A percentile compares a stretch with the other conserved stretches of the same genome.
These are phyloP conservation scores for Candidula unifasciata DNA, from an alignment of 2,888 invertebrate species.

Conservation along the genomic window DNA sequence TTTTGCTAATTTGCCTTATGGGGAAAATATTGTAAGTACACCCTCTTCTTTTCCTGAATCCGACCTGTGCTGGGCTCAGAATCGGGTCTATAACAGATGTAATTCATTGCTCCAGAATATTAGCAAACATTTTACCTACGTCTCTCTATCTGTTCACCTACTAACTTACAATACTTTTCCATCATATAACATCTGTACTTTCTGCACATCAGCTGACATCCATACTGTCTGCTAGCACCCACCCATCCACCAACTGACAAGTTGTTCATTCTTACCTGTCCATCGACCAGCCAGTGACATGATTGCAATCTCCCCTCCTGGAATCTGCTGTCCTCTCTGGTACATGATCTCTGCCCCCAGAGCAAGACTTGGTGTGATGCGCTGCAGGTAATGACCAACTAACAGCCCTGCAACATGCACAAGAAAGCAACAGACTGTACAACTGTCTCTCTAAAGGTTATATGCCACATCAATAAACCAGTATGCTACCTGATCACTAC, in stretches of 20 bases:
- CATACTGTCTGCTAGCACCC: no score
- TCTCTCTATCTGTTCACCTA: background rate
- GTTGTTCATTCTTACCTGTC: conserved; percentile 79
- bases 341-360: conserved; percentile 95
- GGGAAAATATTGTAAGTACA: no score
- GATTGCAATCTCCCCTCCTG: conserved; percentile 92
- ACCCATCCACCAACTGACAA: background rate
- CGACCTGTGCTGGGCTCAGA: no score
- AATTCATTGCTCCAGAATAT: no score
- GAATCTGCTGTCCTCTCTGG: conserved; percentile 90
- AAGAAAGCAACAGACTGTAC: background rate
- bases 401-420: conserved; percentile 67
- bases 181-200: background rate
- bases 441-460: no score
- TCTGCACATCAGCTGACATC: background rate
- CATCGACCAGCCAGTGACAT: conserved; percentile 91
- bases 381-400: conserved; percentile 83
- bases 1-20: no score
- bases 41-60: no score
- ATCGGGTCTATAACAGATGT: no score
- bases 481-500: no score
- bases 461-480: no score
- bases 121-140: no score
- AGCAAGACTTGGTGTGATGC: conserved; percentile 88
- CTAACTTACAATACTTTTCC: background rate